A percentile compares a stretch with the other conserved stretches of the same genome.
Evolutionary conservation across 2,888 invertebrate species (phyloP).

Genomic region (Troides helena): DNA sequence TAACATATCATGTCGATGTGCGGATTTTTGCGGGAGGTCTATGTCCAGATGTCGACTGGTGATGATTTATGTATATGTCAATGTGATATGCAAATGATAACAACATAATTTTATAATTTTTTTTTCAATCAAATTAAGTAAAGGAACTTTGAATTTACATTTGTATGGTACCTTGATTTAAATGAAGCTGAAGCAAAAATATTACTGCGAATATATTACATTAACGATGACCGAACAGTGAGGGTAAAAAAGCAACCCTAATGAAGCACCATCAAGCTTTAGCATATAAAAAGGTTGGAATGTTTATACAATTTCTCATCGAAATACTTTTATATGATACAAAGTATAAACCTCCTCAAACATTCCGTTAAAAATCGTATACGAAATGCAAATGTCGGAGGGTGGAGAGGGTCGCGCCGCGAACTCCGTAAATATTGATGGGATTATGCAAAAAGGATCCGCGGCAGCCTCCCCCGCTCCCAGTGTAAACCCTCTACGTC

Average conservation of each 20-base stretch:
- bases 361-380: not conserved
- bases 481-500: slow-evolving; percentile 8
- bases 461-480: slow-evolving; percentile 4
- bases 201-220: too few relatives aligned
- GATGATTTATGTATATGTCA: too few relatives aligned
- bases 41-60: too few relatives aligned
- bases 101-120: too few relatives aligned
- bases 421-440: slow-evolving; percentile 17
- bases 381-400: slow-evolving; percentile 4
- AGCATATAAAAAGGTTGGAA: not conserved
- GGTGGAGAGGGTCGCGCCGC: not conserved
- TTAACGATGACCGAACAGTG: not conserved
- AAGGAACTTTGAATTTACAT: too few relatives aligned
- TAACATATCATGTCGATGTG: too few relatives aligned
- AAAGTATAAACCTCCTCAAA: not conserved
- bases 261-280: not conserved
- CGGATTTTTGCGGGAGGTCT: too few relatives aligned
- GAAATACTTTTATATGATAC: not conserved
- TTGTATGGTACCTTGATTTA: too few relatives aligned
- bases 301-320: not conserved
- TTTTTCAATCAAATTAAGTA: too few relatives aligned
- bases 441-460: slow-evolving; percentile 22
- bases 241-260: not conserved
- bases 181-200: too few relatives aligned
- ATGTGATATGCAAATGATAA: too few relatives aligned